Conservation (phyloP, 2,113 vertebrate genomes). For the Elgaria multicarinata region DNA sequence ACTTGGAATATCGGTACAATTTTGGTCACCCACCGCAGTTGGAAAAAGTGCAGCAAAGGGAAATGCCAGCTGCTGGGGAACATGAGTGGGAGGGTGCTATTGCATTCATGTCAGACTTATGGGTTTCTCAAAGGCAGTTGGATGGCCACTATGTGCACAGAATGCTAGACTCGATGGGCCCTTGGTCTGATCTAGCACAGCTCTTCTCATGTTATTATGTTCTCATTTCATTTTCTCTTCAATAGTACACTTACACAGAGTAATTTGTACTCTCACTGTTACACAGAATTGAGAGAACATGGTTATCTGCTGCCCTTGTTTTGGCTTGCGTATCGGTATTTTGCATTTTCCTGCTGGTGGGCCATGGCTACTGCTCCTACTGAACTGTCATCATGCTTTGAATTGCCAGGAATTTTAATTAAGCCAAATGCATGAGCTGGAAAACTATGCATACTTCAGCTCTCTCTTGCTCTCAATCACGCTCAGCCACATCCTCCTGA, state of each 20-base stretch:
- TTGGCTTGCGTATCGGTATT: neutral
- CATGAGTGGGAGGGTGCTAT: no score
- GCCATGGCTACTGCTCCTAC: neutral
- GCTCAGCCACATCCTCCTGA: neutral
- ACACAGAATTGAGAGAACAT: neutral
- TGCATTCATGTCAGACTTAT: no score
- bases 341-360: neutral
- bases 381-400: neutral
- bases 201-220: neutral
- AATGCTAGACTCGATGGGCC: no score
- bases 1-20: no score
- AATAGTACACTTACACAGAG: neutral
- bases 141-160: no score
- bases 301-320: neutral
- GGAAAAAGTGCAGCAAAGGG: no score
- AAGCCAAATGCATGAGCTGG: neutral
- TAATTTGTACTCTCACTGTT: neutral
- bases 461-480: neutral
- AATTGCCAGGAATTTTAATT: slow-evolving; percentile 1
- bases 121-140: no score
- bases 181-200: no score
- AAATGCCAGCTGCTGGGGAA: no score
- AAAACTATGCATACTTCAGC: neutral
- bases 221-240: neutral
- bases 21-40: no score